Percentiles rank a stretch among this genome's conserved stretches.
phyloP scores from a whole-genome alignment of 2,888 invertebrate species.

The Chrysina gloriosa region DNA sequence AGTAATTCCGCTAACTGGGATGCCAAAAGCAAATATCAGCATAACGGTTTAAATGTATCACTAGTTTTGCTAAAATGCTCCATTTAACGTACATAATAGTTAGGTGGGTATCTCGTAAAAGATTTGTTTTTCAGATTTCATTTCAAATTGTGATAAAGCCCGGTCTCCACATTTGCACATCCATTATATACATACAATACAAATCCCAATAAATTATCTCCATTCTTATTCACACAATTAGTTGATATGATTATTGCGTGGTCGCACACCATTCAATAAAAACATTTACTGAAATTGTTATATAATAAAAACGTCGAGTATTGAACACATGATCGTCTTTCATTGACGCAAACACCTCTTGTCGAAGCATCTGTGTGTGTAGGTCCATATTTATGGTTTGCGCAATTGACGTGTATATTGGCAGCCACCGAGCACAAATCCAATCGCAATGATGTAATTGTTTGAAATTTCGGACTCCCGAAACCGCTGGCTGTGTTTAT shows the following conservation, averaged over 20 bases:
- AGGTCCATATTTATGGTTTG: constrained; percentile 1
- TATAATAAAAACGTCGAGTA: not conserved
- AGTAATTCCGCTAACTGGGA: too few relatives aligned
- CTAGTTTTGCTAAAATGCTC: too few relatives aligned
- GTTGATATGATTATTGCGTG: not conserved
- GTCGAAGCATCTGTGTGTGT: not conserved
- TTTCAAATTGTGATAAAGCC: too few relatives aligned
- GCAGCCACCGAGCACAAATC: constrained; percentile 4
- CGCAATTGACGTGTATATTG: constrained; percentile 5
- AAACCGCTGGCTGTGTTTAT: not conserved
- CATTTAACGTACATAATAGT: too few relatives aligned
- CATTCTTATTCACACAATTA: not conserved
- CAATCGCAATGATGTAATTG: constrained; percentile 31
- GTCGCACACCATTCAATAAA: not conserved
- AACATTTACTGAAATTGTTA: constrained; percentile 2
- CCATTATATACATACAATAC: too few relatives aligned
- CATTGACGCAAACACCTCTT: constrained; percentile 25
- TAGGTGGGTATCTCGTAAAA: too few relatives aligned
- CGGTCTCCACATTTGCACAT: too few relatives aligned
- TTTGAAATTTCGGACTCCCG: constrained; percentile 20
- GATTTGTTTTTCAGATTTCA: too few relatives aligned
- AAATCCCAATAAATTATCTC: constrained; percentile 2
- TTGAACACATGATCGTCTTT: not conserved
- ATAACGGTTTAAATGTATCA: too few relatives aligned
- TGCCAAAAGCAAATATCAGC: too few relatives aligned